Conservation (phyloP, 1,140 invertebrate species). For the Acromyrmex charruanus region DNA sequence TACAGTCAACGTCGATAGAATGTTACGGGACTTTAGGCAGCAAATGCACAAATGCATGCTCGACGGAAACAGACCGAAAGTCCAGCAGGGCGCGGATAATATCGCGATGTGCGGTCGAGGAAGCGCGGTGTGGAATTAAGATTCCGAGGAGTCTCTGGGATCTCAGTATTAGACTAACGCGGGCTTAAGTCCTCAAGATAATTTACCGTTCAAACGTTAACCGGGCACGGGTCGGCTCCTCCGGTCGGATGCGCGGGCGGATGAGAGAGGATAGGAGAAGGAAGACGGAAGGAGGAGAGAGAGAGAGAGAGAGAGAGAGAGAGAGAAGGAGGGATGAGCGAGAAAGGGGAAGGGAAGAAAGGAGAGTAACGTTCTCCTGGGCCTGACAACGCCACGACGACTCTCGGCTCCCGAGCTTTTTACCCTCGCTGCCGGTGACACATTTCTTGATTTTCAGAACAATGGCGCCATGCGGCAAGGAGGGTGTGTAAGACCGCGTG, state of each 20-base stretch:
- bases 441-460: slow-evolving; percentile 86
- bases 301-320: background rate
- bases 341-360: slow-evolving; percentile 58
- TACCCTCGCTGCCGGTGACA: slow-evolving; percentile 85
- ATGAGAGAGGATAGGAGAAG: slow-evolving; percentile 27
- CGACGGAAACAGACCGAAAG: slow-evolving; percentile 28
- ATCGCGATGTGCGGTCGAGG: slow-evolving; percentile 51
- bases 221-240: slow-evolving; percentile 58
- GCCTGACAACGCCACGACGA: slow-evolving; percentile 81
- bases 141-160: slow-evolving; percentile 72
- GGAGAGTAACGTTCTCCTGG: slow-evolving; percentile 82
- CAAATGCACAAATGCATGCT: background rate
- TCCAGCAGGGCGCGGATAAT: slow-evolving; percentile 39
- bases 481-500: slow-evolving; percentile 74
- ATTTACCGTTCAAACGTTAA: slow-evolving; percentile 81
- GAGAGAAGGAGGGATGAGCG: background rate
- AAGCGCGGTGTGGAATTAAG: slow-evolving; percentile 77
- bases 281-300: slow-evolving; percentile 39
- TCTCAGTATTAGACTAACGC: slow-evolving; percentile 74
- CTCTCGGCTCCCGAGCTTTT: slow-evolving; percentile 81
- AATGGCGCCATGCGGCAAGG: slow-evolving; percentile 84
- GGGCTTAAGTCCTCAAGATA: slow-evolving; percentile 76
- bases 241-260: slow-evolving; percentile 50
- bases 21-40: background rate
- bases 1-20: background rate